These are phyloP conservation scores for Drosophila meridiana DNA, from an alignment of 2,888 invertebrate species.

Conservation along the genomic window DNA sequence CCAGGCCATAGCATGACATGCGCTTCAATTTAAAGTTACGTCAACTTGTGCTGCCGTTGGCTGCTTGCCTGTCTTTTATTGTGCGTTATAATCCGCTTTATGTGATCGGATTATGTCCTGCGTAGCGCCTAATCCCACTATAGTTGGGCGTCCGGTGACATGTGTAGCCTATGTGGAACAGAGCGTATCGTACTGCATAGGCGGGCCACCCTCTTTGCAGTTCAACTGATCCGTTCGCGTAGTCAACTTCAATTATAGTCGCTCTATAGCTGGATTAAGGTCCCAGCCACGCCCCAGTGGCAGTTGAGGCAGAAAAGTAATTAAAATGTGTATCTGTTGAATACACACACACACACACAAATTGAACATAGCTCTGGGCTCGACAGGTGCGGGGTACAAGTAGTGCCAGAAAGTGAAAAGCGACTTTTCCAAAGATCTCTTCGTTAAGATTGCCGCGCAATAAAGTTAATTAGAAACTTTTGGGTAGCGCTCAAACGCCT, in stretches of 20 bases:
- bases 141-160: conserved; percentile 13
- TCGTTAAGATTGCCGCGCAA: conserved; percentile 54
- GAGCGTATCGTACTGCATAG: not conserved
- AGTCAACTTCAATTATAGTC: conserved; percentile 75
- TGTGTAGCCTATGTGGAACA: conserved; percentile 8
- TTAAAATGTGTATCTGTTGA: conserved; percentile 70
- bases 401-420: conserved; percentile 56
- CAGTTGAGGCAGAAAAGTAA: conserved; percentile 60
- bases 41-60: conserved; percentile 38
- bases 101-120: conserved; percentile 80
- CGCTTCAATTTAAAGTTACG: conserved; percentile 66
- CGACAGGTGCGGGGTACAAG: conserved; percentile 36
- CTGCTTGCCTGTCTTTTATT: conserved; percentile 52
- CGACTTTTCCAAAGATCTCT: conserved; percentile 63
- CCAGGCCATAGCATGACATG: conserved; percentile 20
- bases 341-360: conserved; percentile 27
- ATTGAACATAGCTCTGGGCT: not conserved
- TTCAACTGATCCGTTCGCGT: conserved; percentile 64
- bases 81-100: conserved; percentile 77
- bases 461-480: conserved; percentile 74
- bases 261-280: conserved; percentile 63
- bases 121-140: conserved; percentile 68
- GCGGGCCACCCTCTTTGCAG: conserved; percentile 25
- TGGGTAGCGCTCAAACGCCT: conserved; percentile 20
- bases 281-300: conserved; percentile 50